Conservation (phyloP, 2,113 vertebrate genomes). For the Sphyrna mokarran region DNA sequence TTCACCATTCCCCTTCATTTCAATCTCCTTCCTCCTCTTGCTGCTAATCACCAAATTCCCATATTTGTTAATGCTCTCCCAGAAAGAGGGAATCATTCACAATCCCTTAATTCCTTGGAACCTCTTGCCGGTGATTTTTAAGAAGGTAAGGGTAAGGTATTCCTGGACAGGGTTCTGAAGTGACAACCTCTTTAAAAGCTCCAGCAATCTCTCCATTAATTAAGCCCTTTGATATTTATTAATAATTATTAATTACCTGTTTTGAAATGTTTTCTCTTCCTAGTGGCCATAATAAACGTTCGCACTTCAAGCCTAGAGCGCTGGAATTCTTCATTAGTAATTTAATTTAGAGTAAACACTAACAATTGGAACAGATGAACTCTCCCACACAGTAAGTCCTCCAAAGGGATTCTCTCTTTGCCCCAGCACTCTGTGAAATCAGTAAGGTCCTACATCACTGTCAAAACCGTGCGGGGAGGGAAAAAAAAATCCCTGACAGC, state of each 20-base stretch:
- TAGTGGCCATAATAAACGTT: background rate
- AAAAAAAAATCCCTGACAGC: slow-evolving; percentile 16
- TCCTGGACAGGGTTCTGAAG: background rate
- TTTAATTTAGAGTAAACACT: slow-evolving; percentile 20
- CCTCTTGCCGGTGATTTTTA: background rate
- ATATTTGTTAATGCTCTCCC: background rate
- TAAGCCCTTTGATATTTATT: background rate
- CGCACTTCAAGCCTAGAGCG: background rate
- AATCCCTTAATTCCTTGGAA: background rate
- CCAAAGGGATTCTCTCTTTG: background rate
- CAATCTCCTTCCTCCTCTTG: background rate
- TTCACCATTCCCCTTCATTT: background rate
- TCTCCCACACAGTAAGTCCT: slow-evolving; percentile 6
- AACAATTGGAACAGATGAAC: slow-evolving; percentile 19
- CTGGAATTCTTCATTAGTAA: slow-evolving; percentile 8
- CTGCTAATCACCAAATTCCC: background rate
- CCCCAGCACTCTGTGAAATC: background rate
- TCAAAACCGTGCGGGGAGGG: background rate
- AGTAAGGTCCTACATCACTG: slow-evolving; percentile 17
- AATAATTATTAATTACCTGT: slow-evolving; percentile 20
- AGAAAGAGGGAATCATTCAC: background rate
- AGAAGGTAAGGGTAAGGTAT: background rate
- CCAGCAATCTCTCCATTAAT: background rate
- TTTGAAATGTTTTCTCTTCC: background rate
- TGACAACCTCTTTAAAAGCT: background rate